Evolutionary conservation across 1,140 invertebrate species (phyloP).

Genomic region (Brachionus angularis): DNA sequence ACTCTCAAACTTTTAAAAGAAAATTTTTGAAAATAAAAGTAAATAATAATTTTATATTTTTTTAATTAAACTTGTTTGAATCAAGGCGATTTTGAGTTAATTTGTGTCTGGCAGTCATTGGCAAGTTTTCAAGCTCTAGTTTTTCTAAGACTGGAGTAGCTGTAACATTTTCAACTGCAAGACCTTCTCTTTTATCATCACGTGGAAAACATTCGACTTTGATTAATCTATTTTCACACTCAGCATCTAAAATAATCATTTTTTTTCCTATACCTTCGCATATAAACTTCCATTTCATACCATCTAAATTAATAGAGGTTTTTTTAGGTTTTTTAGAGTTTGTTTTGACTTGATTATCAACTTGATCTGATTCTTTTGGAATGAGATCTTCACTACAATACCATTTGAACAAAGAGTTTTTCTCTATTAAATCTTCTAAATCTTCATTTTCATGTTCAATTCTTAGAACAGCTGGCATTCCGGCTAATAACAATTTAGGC

Average conservation of each 20-base stretch:
- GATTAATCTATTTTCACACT: conserved; percentile 9
- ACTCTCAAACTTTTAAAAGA: conserved; percentile 24
- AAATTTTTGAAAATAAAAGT: not conserved
- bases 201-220: conserved; percentile 18
- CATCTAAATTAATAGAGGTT: not conserved
- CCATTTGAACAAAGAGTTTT: conserved; percentile 42
- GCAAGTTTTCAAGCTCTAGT: conserved; percentile 6
- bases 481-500: conserved; percentile 28
- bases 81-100: not conserved
- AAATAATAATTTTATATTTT: not conserved
- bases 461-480: conserved; percentile 29
- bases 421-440: not conserved
- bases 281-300: conserved; percentile 1
- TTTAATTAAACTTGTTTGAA: not conserved
- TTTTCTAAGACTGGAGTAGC: not conserved
- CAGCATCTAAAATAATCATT: conserved; percentile 1
- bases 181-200: conserved; percentile 20
- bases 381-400: conserved; percentile 2
- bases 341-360: not conserved
- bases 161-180: conserved; percentile 17
- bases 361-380: not conserved
- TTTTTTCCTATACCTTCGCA: not conserved
- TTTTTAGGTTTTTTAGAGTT: conserved; percentile 21
- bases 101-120: conserved; percentile 18
- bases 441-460: conserved; percentile 5